Base-by-base conservation (phyloP, 2,797 vertebrate species). In the Lagocephalus sceleratus region DNA sequence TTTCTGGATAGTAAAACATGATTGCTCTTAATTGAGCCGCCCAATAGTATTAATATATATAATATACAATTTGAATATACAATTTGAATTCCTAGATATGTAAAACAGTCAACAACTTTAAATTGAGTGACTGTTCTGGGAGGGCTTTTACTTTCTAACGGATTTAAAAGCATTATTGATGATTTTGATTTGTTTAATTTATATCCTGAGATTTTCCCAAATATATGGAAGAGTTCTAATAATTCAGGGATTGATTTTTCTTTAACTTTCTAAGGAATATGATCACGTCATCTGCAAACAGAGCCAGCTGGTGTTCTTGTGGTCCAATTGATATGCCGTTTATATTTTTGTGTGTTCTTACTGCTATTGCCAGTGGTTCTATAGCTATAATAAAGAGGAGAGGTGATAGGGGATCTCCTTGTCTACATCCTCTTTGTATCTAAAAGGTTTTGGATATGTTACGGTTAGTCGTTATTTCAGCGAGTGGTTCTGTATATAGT, bases 341-440 rank as follows among this genome's bases (percentile, higher is more conserved):
- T 22, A 25, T 47, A 35, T 46, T 55, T 46, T 38, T 23, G 9
- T 55, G 26, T 41, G 51, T 52, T 52, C 45, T 39, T 40, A 57
- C 11, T 1, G 35, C 45, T 17, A 40, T 25, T 48, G 35, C 45
- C 29, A 57, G 12, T 39, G 42, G 53, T 55, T 55, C 53, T 47
- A 39, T 47, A 38, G 45, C 54, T 38, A 53, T 43, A 54, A 54
- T 43, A 8, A 54, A 54, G 0, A 54, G 22, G 0, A 43, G 51
- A 15, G 51, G 51, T 2, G 51, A 29, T 29, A 53, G 7, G 20
- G 53, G 53, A 46, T 38, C 26, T 20, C 42, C 53, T 17, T 55
- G 25, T 21, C 53, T 21, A 45, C 52, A 44, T 54, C 42, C 42
- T 38, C 52, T 32, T 59, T 16, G 47, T 44, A 59, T 59, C 16